Evolutionary conservation across 2,797 vertebrate species (phyloP), one percentile per base, ranked within the genome.

Genomic region (Petrocephalus sullivani): DNA sequence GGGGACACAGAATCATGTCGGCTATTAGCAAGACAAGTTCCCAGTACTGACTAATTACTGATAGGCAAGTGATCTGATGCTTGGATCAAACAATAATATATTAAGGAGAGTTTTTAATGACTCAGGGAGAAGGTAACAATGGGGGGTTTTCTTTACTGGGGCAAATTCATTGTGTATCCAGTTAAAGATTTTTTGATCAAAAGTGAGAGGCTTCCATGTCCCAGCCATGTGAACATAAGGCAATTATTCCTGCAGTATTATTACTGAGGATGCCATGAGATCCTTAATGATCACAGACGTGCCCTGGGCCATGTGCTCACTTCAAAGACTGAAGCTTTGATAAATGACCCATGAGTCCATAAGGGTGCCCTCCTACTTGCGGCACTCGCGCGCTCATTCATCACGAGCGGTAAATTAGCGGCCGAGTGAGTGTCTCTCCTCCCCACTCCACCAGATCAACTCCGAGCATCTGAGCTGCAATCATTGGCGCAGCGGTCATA

Each of bases 391-490:
- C 90, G 5, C 23, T 21, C 57, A 89, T 91, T 93, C 90, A 91
- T 92, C 91, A 92, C 92, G 91, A 93, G 92, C 92, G 93, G 93
- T 92, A 86, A 87, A 89, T 85, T 85, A 87, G 81, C 88, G 83
- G 86, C 21, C 21, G 67, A 51, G 90, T 91, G 49, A 89, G 46
- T 91, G 91, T 88, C 28, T 23, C 28, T 86, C 88, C 89, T 89
- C 67, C 49, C 56, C 54, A 33, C 5, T 53, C 91, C 90, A 0
- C 41, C 85, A 89, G 91, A 91, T 64, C 61, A 87, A 88, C 89
- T 82, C 93, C 92, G 91, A 93, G 83, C 10, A 87, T 37, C 5
- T 46, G 88, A 89, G 89, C 58, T 88, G 82, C 90, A 88, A 8
- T 91, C 87, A 89, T 87, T 85, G 87, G 86, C 88, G 89, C 90